Base-by-base conservation (phyloP, 2,797 vertebrate species). In the Gallirallus australis region DNA sequence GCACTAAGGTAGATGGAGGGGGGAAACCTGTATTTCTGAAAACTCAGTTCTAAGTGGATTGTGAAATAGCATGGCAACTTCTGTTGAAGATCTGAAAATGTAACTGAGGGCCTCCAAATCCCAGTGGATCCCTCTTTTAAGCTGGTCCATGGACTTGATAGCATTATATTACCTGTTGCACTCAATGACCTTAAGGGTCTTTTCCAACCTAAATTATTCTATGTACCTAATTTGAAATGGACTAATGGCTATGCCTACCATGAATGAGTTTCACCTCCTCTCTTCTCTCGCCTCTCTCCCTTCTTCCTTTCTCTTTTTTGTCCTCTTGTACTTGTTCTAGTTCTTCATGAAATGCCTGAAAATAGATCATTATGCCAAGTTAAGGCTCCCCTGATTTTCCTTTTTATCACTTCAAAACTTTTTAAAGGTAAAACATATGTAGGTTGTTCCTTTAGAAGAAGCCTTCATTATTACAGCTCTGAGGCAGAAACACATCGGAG, bases 331-430 rank as follows among this genome's bases (percentile, higher is more conserved):
- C 15, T 69, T 27, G 4, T 61, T 75, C 60, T 65, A 28, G 3
- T 25, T 86, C 19, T 27, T 72, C 47, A 39, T 3, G 3, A 82
- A 18, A 60, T 45, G 7, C 56, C 68, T 76, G 48, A 54, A 79
- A 91, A 33, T 17, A 30, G 37, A 27, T n/a, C 56, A 24, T 86
- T 79, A 54, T 30, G 7, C 61, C 59, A 68, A 40, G 39, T 8
- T 5, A 61, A 76, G 15, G 1, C 53, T 93, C 12, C 35, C 81
- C 31, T 48, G 12, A 39, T 50, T 82, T 27, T 83, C n/a, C 5
- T 70, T 92, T 96, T 91, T 84, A 82, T 75, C 82, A 45, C 63
- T 77, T 48, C 71, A n/a, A 5, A 78, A 54, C 50, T 63, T 88
- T 66, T 89, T 37, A 21, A 56, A 72, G 50, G 35, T 75, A 10